Conservation (phyloP, 2,888 invertebrate species). For the Cinara cedri region DNA sequence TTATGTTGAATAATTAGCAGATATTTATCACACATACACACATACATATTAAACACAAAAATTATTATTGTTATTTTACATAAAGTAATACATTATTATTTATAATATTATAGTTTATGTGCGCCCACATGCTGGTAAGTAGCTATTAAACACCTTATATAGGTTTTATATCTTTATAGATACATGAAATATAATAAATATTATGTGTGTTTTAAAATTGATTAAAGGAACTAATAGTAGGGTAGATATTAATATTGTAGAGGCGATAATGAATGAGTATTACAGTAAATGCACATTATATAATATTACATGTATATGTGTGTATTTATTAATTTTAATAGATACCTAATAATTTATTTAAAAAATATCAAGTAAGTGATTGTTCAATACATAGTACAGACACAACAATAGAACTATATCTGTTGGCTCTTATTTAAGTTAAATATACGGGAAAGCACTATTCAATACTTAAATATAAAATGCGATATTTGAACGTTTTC, state of each 20-base stretch:
- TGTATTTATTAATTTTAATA: background rate
- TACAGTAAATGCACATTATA: background rate
- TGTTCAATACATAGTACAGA: background rate
- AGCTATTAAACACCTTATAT: too few relatives aligned
- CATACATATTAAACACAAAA: background rate
- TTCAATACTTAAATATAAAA: slow-evolving; percentile 12
- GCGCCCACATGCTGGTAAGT: too few relatives aligned
- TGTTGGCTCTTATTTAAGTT: background rate
- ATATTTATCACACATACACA: background rate
- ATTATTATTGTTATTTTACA: background rate
- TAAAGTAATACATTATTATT: background rate
- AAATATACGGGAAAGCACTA: background rate
- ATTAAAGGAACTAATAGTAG: background rate
- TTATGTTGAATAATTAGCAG: background rate
- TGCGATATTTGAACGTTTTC: background rate
- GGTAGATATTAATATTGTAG: too few relatives aligned
- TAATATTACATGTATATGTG: background rate
- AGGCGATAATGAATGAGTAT: too few relatives aligned
- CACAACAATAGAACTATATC: slow-evolving; percentile 7
- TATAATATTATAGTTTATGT: background rate
- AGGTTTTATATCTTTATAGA: background rate
- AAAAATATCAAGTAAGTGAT: slow-evolving; percentile 6
- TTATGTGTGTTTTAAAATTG: background rate
- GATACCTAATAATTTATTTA: too few relatives aligned
- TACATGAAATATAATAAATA: background rate